Percentiles rank a stretch among this genome's conserved stretches.
These are phyloP conservation scores for Leptinotarsa peninsularis DNA, from an alignment of 2,888 invertebrate genomes.

Conservation along the genomic window DNA sequence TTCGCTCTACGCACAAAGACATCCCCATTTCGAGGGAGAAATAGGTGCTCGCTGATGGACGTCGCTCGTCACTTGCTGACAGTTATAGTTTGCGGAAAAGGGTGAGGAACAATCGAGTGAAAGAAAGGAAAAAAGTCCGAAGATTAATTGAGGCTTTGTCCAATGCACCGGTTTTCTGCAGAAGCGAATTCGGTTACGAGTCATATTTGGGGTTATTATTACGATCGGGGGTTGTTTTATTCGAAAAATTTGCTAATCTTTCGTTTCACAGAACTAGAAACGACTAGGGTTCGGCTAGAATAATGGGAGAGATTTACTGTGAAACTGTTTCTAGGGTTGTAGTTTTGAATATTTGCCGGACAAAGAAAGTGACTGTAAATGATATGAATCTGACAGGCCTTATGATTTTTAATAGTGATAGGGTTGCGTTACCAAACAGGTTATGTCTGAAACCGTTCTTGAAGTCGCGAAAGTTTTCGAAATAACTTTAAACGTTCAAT, in stretches of 20 bases:
- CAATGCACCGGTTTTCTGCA: slow-evolving; percentile 34
- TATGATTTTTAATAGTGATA: background rate
- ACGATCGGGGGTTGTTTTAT: slow-evolving; percentile 26
- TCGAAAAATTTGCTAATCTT: slow-evolving; percentile 24
- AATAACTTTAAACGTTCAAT: too few relatives aligned
- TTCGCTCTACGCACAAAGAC: slow-evolving; percentile 30
- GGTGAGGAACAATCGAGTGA: slow-evolving; percentile 34
- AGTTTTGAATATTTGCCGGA: background rate
- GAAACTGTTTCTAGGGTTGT: background rate
- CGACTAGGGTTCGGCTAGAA: background rate
- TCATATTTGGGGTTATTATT: slow-evolving; percentile 19
- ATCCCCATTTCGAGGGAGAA: background rate
- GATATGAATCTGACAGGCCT: background rate
- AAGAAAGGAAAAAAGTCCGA: slow-evolving; percentile 35
- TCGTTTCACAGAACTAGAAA: background rate
- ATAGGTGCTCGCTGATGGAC: slow-evolving; percentile 38
- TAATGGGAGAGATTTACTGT: background rate
- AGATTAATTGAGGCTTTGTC: slow-evolving; percentile 44
- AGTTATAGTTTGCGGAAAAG: slow-evolving; percentile 51
- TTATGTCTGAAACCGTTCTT: background rate
- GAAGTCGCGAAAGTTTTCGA: too few relatives aligned
- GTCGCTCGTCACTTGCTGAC: slow-evolving; percentile 50
- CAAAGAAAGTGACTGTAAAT: background rate
- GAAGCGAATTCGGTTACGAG: slow-evolving; percentile 13
- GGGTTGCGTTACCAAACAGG: background rate